Evolutionary conservation across 2,888 invertebrate genomes (phyloP), one percentile per base, ranked within the genome.

Genomic region (Leptinotarsa juncta): DNA sequence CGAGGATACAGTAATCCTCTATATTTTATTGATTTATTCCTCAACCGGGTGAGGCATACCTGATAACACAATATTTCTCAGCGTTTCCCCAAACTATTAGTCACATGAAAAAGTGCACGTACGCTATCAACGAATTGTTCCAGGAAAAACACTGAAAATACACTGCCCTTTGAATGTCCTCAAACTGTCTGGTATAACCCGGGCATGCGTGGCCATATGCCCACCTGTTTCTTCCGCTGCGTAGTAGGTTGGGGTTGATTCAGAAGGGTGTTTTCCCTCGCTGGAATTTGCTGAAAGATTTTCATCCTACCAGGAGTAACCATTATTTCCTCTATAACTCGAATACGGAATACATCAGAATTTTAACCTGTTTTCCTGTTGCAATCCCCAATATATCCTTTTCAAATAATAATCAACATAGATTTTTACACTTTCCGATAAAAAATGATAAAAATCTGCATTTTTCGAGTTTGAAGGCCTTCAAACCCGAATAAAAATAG

Each of bases 111-210:
- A 65, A 67, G 62, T 70, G 57, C 71, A 67, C 71, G 65, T 74
- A 69, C 55, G n/a, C 42, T 48, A 48, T 18, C 23, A 42, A 26
- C 12, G 32, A 26, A 32, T 48, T 26, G 42, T 68, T 20, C 18
- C 65, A 57, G 70, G 57, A 62, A 72, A 72, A 67, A 18, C 51
- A 66, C 51, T 70, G 78, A 50, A 62, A 72, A 72, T 62, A 26
- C 48, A 66, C 51, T 70, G 78, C 65, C 76, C 76, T 81, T 77
- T 72, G 62, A 68, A 55, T 75, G 79, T 71, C 81, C 81, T 79
- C 75, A 70, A 71, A 71, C 60, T 48, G 74, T 67, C 66, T 74
- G 70, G 69, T 42, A 68, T 68, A 49, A 53, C 53, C 20, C 51
- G 15, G 75, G 75, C 80, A 81, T 80, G 77, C 77, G 80, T 67